Evolutionary conservation across 1,140 invertebrate genomes (phyloP), one percentile per base, ranked within the genome.

Genomic region (Drosophila guanche): DNA sequence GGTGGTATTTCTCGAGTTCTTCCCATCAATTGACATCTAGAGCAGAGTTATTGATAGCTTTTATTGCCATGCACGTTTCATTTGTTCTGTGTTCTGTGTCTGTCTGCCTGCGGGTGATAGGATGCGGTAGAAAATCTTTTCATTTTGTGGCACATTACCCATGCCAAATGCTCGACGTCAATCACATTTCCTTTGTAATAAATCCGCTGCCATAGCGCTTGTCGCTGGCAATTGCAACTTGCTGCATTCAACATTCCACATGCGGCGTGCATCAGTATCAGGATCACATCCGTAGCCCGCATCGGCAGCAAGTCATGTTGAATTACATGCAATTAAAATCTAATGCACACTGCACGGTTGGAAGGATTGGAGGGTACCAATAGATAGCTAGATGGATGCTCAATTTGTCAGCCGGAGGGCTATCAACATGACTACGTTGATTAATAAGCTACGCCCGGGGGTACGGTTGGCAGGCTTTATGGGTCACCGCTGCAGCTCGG

Each of bases 321-420:
- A 88, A 83, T 88, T 89, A 88, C 75, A 42, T 66, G 84, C 79
- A 88, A 88, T 88, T 88, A 88, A 88, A 88, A 88, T 72, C 70
- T 78, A 88, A 83, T 88, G 78, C 75, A 54, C 40, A 14, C 25
- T 43, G 27, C 76, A 58, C 51, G 73, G 45, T 63, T 58, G 65
- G 29, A 46, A 41, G 46, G 46, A 23, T 46, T 45, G 40, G 41
- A 23, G 27, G 62, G 33, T 43, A 23, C 42, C 33, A 37, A 41
- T 40, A 61, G 37, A 62, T 52, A 47, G 58, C 71, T 65, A 55
- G 60, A 72, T 66, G 58, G 65, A 63, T 76, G 73, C 55, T 59
- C 72, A 56, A 76, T 66, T 27, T 68, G 55, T 41, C 42, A 41
- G 59, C 62, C 73, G 20, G 22, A 62, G 43, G 46, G 27, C 33